Evolutionary conservation across 2,113 vertebrate genomes (phyloP).

Genomic region (Zosterops lateralis): DNA sequence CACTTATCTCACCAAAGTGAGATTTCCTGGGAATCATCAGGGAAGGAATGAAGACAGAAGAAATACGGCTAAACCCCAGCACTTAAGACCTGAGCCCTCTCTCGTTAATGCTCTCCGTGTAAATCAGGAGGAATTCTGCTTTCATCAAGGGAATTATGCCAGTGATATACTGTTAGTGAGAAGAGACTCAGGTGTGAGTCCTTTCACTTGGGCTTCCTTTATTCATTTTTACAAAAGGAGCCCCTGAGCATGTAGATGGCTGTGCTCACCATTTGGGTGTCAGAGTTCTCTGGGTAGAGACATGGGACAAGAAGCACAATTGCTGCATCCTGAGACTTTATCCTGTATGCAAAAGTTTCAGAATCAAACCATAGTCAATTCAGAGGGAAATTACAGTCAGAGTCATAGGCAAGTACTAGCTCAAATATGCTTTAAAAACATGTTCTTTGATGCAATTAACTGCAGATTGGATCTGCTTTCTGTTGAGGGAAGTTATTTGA

Average conservation of each 20-base stretch:
- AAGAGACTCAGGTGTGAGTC: not conserved
- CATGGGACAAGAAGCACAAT: rapidly evolving
- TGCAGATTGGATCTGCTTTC: not conserved
- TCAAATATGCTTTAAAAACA: not conserved
- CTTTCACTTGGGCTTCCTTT: not conserved
- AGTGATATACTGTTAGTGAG: slow-evolving; percentile 1
- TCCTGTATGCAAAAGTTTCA: not conserved
- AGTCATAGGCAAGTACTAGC: not conserved
- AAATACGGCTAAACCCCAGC: slow-evolving; percentile 13
- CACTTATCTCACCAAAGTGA: slow-evolving; percentile 44
- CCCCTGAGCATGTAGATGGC: not conserved
- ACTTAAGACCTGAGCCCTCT: slow-evolving; percentile 26
- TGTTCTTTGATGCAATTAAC: not conserved
- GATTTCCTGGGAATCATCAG: slow-evolving; percentile 41
- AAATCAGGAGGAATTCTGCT: slow-evolving; percentile 50
- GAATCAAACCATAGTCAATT: not conserved
- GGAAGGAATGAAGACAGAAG: slow-evolving; percentile 40
- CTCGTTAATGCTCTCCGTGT: slow-evolving; percentile 25
- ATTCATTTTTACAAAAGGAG: not conserved
- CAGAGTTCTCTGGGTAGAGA: not conserved
- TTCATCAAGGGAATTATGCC: slow-evolving; percentile 7
- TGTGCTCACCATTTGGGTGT: not conserved
- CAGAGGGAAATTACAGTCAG: not conserved
- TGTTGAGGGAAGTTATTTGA: not conserved
- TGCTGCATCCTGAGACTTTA: not conserved